Base-by-base conservation (phyloP, 2,888 invertebrate species). In the Coelinius sp. region DNA sequence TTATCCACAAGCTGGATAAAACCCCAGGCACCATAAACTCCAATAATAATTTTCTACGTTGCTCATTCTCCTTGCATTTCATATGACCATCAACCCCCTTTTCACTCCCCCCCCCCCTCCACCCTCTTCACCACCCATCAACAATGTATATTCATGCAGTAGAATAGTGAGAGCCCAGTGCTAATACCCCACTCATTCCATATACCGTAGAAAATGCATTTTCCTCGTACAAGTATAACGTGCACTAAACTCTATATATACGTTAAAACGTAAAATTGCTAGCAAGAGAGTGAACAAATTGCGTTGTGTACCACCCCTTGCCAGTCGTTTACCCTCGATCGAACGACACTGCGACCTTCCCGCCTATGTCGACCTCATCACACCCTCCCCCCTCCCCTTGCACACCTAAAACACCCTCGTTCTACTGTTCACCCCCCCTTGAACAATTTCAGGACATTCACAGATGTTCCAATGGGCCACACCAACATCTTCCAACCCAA, bases 291-390 rank as follows among this genome's bases (percentile, higher is more conserved):
- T 14, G 52, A 65, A 68, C 68, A 72, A 73, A 76, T 74, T 74
- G 75, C 68, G 41, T 35, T 35, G 20, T 44, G 63, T 71, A 31
- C 38, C 68, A 67, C 73, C 71, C 73, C 68, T 53, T 69, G 35
- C 6, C 46, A 68, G 49, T 62, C 73, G 69, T 73, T 76, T 71
- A 76, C 71, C 71, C 67, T 63, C 71, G 71, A 63, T 71, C 46
- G 68, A 67, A 68, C 63, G 68, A 68, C 68, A 46, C 52, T 70
- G 65, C 69, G 56, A 74, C 69, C 67, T 71, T 67, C 49, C 66
- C 59, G 71, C 71, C 71, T 49, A 66, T 67, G 67, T 70, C 70
- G 63, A 14, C 64, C 59, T 59, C 69, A 62, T 73, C 73, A 73
- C 73, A 62, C 67, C 70, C 66, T 69, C 46, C 64, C 38, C 69